These are phyloP conservation scores for Sarcophaga carnaria DNA, from an alignment of 2,888 invertebrate species.

Conservation along the genomic window DNA sequence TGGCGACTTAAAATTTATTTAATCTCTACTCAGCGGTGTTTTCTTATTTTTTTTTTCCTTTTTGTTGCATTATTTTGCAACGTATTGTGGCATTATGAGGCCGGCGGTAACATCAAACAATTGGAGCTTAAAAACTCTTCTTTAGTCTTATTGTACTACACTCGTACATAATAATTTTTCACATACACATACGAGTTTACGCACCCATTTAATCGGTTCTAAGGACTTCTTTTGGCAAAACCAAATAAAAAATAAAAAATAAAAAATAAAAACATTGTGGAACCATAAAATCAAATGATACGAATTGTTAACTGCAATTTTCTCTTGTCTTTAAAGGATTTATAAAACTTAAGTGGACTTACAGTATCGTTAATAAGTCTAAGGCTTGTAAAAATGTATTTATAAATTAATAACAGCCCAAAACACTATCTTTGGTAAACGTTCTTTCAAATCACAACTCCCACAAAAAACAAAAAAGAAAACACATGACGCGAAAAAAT, in stretches of 20 bases:
- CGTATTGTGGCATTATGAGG: constrained; percentile 3
- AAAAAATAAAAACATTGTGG: neutral
- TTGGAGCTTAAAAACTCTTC: constrained; percentile 26
- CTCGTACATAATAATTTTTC: constrained; percentile 67
- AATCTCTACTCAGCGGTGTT: constrained; percentile 52
- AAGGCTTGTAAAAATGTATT: neutral
- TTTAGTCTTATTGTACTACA: constrained; percentile 7
- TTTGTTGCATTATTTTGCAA: neutral
- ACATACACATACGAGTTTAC: constrained; percentile 66
- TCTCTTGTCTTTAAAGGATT: neutral
- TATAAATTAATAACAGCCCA: too few relatives aligned
- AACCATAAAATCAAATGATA: constrained; percentile 42
- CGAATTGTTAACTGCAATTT: constrained; percentile 38
- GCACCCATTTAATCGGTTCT: neutral
- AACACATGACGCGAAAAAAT: too few relatives aligned
- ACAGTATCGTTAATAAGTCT: neutral
- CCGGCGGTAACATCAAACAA: constrained; percentile 56
- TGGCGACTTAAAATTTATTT: constrained; percentile 70
- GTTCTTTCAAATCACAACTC: too few relatives aligned
- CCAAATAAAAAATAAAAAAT: neutral
- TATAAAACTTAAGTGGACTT: constrained; percentile 19
- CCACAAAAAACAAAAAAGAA: too few relatives aligned
- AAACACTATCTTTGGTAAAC: too few relatives aligned
- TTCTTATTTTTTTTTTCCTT: neutral
- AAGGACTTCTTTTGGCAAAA: constrained; percentile 62